Conservation (phyloP, 2,888 invertebrate species). For the Ectropis crepuscularia region DNA sequence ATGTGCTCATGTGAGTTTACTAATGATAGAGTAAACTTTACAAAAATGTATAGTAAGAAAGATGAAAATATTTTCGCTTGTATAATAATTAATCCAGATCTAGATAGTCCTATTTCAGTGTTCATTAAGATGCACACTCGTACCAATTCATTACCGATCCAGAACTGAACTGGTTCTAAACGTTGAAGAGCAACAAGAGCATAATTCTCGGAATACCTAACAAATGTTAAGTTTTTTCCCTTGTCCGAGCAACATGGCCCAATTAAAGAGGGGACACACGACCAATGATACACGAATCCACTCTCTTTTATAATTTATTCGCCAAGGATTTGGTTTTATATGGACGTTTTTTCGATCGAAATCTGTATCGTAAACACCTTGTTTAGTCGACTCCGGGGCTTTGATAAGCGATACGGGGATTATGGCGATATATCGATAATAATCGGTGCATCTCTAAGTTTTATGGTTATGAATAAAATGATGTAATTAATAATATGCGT, state of each 20-base stretch:
- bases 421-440: slow-evolving; percentile 58
- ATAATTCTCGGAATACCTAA: slow-evolving; percentile 83
- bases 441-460: slow-evolving; percentile 44
- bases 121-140: slow-evolving; percentile 40
- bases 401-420: slow-evolving; percentile 63
- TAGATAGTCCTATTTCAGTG: slow-evolving; percentile 40
- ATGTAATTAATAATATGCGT: slow-evolving; percentile 29
- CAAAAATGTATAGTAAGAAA: neutral
- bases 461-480: slow-evolving; percentile 33
- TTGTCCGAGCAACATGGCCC: slow-evolving; percentile 76
- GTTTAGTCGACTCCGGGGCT: slow-evolving; percentile 70
- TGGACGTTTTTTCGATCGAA: slow-evolving; percentile 71
- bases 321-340: slow-evolving; percentile 72
- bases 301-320: slow-evolving; percentile 80
- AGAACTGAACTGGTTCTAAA: slow-evolving; percentile 49
- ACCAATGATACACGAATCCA: slow-evolving; percentile 43
- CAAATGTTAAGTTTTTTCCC: slow-evolving; percentile 81
- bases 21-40: neutral
- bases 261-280: slow-evolving; percentile 75
- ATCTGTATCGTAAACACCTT: slow-evolving; percentile 83
- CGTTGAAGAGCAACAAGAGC: slow-evolving; percentile 72
- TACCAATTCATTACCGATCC: slow-evolving; percentile 42
- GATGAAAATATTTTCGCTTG: neutral
- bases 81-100: slow-evolving; percentile 3
- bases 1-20: too few species aligned